phyloP scores from a whole-genome alignment of 2,797 vertebrate species.

The Alcedo atthis region DNA sequence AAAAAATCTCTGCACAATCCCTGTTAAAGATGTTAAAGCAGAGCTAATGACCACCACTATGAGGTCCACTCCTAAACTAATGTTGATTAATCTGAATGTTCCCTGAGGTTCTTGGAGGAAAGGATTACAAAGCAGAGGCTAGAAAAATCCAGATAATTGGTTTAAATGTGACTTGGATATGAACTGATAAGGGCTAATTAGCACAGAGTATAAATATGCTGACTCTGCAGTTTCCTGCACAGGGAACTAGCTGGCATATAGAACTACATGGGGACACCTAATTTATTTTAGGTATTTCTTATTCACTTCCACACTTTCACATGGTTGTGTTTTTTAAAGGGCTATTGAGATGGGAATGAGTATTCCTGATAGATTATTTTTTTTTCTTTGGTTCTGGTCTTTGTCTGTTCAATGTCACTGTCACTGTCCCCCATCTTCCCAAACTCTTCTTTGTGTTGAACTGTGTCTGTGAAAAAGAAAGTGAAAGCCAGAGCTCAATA shows the following conservation, averaged over 20 bases:
- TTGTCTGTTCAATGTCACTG: neutral
- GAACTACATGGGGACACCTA: neutral
- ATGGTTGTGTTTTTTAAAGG: neutral
- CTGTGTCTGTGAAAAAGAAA: neutral
- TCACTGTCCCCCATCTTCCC: neutral
- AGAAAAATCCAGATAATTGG: neutral
- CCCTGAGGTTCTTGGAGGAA: neutral
- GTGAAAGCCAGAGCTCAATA: neutral
- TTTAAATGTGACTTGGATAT: neutral
- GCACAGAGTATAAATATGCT: neutral
- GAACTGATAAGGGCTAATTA: neutral
- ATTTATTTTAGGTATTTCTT: neutral
- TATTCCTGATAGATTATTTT: too few relatives aligned
- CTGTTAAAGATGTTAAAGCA: neutral
- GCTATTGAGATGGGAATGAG: neutral
- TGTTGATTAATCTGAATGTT: neutral
- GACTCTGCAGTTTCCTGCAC: neutral
- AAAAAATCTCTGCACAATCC: neutral
- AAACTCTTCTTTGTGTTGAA: neutral
- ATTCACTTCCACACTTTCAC: neutral
- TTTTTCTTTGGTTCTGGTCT: neutral
- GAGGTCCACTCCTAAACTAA: neutral
- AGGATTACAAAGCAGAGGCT: neutral
- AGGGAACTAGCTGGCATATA: neutral
- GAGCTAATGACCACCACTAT: neutral